Conservation (phyloP, 2,797 vertebrate species). For the Euthynnus affinis region DNA sequence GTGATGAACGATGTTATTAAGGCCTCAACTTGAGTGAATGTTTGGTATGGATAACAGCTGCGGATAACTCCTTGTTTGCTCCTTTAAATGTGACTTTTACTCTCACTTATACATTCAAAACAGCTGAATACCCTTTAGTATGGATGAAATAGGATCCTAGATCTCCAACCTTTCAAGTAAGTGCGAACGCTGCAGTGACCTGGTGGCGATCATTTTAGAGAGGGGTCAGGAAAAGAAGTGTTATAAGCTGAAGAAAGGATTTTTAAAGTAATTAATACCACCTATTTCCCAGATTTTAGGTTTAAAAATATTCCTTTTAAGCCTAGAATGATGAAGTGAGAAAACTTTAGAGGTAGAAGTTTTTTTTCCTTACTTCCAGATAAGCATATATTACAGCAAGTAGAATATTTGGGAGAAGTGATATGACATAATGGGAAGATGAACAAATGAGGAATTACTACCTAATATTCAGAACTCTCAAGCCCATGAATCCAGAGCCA, state of each 20-base stretch:
- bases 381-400: constrained; percentile 27
- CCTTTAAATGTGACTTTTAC: constrained; percentile 3
- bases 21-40: not conserved
- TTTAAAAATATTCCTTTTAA: constrained; percentile 50
- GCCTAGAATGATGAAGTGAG: constrained; percentile 3
- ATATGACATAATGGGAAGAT: not conserved
- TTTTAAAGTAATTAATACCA: constrained; percentile 29
- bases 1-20: constrained; percentile 3
- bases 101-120: constrained; percentile 22
- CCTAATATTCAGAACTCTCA: not conserved
- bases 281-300: constrained; percentile 2
- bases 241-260: constrained; percentile 1
- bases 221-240: not conserved
- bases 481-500: not conserved
- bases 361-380: constrained; percentile 30
- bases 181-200: not conserved
- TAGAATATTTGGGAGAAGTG: constrained; percentile 17
- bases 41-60: constrained; percentile 27
- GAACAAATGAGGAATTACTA: not conserved
- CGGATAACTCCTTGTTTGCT: constrained; percentile 8
- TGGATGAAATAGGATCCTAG: constrained; percentile 4
- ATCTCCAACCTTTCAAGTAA: constrained; percentile 12
- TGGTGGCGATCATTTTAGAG: not conserved
- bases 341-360: not conserved
- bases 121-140: not conserved